Evolutionary conservation across 1,140 invertebrate species (phyloP).

Genomic region (Idris sp.): DNA sequence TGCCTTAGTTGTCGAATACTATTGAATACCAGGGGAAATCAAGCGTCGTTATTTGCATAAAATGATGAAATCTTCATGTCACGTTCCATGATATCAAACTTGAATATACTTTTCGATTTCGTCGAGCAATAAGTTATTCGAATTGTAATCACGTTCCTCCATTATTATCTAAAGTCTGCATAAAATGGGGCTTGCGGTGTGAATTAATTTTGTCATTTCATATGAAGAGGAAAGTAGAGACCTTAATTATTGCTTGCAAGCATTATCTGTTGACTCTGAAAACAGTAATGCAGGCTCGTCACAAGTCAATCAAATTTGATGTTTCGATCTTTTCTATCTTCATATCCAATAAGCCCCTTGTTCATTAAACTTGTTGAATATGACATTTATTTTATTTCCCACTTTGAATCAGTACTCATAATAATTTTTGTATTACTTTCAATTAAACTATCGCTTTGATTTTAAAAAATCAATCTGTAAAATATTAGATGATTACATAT

Average conservation of each 20-base stretch:
- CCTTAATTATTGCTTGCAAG: conserved; percentile 25
- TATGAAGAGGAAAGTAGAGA: neutral
- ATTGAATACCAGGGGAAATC: conserved; percentile 77
- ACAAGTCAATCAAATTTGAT: neutral
- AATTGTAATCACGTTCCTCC: conserved; percentile 60
- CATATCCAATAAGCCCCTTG: too few species aligned
- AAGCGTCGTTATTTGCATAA: conserved; percentile 78
- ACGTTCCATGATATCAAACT: conserved; percentile 67
- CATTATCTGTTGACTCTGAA: neutral
- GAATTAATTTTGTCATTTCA: conserved; percentile 34
- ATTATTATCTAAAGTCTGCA: conserved; percentile 45
- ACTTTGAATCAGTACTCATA: too few species aligned
- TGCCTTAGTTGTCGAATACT: conserved; percentile 52
- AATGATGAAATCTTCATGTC: conserved; percentile 75
- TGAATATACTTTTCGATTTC: conserved; percentile 60
- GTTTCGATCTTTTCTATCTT: too few species aligned
- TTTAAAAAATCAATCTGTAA: too few species aligned
- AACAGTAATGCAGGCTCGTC: too few species aligned
- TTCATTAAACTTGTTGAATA: too few species aligned
- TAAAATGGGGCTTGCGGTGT: conserved; percentile 13
- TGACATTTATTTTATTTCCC: too few species aligned
- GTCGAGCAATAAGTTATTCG: conserved; percentile 58
- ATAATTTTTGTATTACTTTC: too few species aligned
- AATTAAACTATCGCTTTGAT: too few species aligned
- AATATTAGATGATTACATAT: too few species aligned